phyloP scores from a whole-genome alignment of 2,797 vertebrate genomes.

The Octomys mimax region DNA sequence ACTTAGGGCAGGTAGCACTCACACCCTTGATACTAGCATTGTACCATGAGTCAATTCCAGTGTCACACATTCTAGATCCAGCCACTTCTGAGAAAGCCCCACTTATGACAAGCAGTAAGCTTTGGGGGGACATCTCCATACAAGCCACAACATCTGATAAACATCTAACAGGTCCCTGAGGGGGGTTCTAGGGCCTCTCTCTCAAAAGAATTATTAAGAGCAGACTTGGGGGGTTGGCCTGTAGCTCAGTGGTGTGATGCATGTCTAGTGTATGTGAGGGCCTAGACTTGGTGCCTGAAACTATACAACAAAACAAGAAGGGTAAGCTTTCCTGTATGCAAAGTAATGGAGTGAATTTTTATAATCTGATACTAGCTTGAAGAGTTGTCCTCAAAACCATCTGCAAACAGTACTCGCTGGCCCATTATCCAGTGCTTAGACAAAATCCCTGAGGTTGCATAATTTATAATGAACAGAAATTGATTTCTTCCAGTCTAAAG shows the following conservation, averaged over 20 bases:
- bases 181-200: neutral
- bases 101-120: no score
- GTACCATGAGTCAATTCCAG: no score
- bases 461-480: neutral
- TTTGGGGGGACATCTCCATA: no score
- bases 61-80: no score
- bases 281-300: neutral
- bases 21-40: no score
- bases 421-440: neutral
- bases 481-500: neutral
- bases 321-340: neutral
- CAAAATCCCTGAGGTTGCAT: neutral
- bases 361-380: neutral
- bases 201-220: neutral
- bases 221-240: neutral
- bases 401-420: neutral
- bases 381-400: neutral
- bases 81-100: no score
- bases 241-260: neutral
- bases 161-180: neutral
- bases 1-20: no score
- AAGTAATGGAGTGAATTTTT: neutral
- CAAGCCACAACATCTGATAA: neutral
- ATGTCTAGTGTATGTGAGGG: neutral
- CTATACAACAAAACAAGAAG: neutral